Percentiles rank a stretch among this genome's conserved stretches.
These are phyloP conservation scores for Falco cherrug DNA, from an alignment of 2,797 vertebrate genomes.

Conservation along the genomic window DNA sequence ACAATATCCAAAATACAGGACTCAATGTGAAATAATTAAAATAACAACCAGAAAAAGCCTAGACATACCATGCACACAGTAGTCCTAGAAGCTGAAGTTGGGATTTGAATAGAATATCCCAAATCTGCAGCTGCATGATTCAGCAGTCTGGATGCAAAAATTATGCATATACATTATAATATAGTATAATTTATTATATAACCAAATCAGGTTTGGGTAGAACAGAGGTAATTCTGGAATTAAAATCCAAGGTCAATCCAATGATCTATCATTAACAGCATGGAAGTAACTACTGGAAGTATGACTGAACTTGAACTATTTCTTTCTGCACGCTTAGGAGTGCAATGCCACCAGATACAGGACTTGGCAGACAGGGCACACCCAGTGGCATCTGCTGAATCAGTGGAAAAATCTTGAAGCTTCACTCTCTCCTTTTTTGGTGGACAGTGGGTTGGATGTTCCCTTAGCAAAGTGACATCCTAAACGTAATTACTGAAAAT, in stretches of 20 bases:
- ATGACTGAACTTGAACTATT: background rate
- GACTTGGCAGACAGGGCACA: background rate
- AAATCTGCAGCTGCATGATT: constrained; percentile 9
- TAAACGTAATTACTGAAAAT: background rate
- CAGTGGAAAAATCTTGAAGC: background rate
- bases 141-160: constrained; percentile 3
- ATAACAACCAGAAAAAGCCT: background rate
- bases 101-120: background rate
- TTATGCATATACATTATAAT: background rate
- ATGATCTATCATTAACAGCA: background rate
- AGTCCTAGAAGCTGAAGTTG: background rate
- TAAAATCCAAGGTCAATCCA: background rate
- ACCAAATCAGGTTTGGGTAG: background rate
- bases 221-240: background rate
- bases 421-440: background rate
- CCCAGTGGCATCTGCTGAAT: background rate
- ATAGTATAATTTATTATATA: background rate
- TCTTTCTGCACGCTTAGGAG: background rate
- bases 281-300: background rate
- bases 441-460: background rate
- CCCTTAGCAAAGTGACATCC: background rate
- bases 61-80: background rate
- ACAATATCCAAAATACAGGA: background rate
- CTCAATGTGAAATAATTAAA: background rate
- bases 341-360: background rate